Percentiles rank a stretch among this genome's conserved stretches.
Evolutionary conservation across 2,113 vertebrate species (phyloP).

Genomic region (Lepidothrix coronata): DNA sequence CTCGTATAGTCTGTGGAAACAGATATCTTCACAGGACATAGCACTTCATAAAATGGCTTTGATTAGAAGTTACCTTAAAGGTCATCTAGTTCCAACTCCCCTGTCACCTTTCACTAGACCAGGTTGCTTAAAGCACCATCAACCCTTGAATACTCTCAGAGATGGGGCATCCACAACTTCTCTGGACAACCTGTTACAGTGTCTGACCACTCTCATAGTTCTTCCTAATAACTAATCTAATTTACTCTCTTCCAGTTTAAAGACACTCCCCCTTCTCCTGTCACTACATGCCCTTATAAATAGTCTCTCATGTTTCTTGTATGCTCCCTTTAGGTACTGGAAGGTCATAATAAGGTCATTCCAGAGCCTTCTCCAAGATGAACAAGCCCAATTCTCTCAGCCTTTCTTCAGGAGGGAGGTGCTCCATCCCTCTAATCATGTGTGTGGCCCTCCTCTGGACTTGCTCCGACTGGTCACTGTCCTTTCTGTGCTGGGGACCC

Average conservation of each 20-base stretch:
- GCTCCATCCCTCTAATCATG: background rate
- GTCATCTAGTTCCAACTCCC: background rate
- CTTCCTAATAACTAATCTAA: background rate
- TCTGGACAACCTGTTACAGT: background rate
- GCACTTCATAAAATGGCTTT: background rate
- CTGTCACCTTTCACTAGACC: background rate
- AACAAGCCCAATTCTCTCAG: background rate
- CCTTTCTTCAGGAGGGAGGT: background rate
- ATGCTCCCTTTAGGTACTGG: background rate
- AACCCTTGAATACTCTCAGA: background rate
- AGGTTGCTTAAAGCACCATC: background rate
- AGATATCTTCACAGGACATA: background rate
- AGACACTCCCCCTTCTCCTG: background rate
- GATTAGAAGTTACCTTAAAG: background rate
- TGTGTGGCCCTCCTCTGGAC: background rate
- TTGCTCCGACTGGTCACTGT: fast-evolving
- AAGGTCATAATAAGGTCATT: background rate
- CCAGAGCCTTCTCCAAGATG: background rate
- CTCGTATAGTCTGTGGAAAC: background rate
- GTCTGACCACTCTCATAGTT: background rate
- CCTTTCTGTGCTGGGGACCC: background rate
- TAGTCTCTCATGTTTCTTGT: background rate
- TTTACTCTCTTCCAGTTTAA: background rate
- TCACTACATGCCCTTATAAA: background rate
- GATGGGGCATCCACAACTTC: background rate